These are phyloP conservation scores for Urocitellus parryii DNA, from an alignment of 2,113 vertebrate genomes.

Conservation along the genomic window DNA sequence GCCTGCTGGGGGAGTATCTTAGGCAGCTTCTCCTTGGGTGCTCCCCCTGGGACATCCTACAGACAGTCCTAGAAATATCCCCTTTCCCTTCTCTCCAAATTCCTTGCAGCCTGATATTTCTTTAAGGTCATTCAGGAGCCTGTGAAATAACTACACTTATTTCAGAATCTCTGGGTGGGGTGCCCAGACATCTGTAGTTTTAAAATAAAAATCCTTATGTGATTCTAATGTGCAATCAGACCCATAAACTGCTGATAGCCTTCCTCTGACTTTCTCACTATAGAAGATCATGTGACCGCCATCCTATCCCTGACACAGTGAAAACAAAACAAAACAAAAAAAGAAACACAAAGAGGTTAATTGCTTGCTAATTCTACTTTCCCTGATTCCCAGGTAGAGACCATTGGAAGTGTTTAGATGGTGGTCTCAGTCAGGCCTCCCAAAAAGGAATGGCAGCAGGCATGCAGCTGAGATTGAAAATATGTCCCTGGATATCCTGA, in stretches of 20 bases:
- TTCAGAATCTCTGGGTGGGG: neutral
- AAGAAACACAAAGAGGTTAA: neutral
- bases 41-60: neutral
- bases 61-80: neutral
- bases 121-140: neutral
- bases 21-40: neutral
- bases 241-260: neutral
- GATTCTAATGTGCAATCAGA: neutral
- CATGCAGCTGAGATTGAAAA: slow-evolving; percentile 95
- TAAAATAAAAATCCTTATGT: neutral
- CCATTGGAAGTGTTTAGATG: slow-evolving; percentile 88
- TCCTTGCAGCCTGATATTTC: slow-evolving; percentile 14
- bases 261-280: neutral
- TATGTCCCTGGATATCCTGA: slow-evolving; percentile 96
- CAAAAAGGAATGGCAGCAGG: slow-evolving; percentile 94
- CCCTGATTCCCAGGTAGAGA: slow-evolving; percentile 91
- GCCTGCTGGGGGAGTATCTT: neutral
- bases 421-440: slow-evolving; percentile 94
- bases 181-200: neutral
- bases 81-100: neutral
- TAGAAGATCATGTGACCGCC: neutral
- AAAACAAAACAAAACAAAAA: neutral
- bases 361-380: slow-evolving; percentile 37
- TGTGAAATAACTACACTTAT: neutral
- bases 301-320: neutral